phyloP scores from a whole-genome alignment of 2,888 invertebrate species.

The Hymenopus coronatus region DNA sequence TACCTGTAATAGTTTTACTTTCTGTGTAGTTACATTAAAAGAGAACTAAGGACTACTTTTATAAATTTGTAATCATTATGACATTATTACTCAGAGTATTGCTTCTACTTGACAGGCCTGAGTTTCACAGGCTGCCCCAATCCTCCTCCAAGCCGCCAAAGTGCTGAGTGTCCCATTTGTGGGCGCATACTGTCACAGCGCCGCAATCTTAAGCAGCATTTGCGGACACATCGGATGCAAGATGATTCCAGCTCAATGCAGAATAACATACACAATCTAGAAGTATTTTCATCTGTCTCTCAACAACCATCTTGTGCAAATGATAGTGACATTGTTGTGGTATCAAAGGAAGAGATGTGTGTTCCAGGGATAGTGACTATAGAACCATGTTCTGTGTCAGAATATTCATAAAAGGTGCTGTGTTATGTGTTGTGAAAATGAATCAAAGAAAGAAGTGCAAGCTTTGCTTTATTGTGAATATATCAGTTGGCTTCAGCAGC shows the following conservation, averaged over 20 bases:
- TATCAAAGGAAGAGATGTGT: not conserved
- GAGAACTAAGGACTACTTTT: too few species aligned
- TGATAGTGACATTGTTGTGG: not conserved
- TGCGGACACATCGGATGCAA: slow-evolving; percentile 1
- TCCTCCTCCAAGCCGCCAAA: slow-evolving; percentile 26
- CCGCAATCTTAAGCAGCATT: slow-evolving; percentile 28
- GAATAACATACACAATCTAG: not conserved
- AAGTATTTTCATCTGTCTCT: not conserved
- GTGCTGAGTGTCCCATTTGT: slow-evolving; percentile 27
- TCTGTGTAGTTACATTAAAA: too few species aligned
- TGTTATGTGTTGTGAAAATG: too few species aligned
- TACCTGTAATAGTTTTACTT: too few species aligned
- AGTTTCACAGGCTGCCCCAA: not conserved
- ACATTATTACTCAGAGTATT: not conserved
- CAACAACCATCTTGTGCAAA: not conserved
- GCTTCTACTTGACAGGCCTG: not conserved
- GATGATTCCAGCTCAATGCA: not conserved
- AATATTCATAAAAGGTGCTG: not conserved
- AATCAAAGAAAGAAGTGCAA: too few species aligned
- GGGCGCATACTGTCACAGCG: slow-evolving; percentile 26
- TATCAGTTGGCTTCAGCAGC: too few species aligned
- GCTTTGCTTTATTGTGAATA: too few species aligned
- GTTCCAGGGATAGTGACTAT: not conserved
- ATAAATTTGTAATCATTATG: not conserved
- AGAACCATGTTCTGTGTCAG: not conserved